A percentile compares a stretch with the other conserved stretches of the same genome.
Evolutionary conservation across 1,140 invertebrate genomes (phyloP).

Genomic region (Lerema accius): DNA sequence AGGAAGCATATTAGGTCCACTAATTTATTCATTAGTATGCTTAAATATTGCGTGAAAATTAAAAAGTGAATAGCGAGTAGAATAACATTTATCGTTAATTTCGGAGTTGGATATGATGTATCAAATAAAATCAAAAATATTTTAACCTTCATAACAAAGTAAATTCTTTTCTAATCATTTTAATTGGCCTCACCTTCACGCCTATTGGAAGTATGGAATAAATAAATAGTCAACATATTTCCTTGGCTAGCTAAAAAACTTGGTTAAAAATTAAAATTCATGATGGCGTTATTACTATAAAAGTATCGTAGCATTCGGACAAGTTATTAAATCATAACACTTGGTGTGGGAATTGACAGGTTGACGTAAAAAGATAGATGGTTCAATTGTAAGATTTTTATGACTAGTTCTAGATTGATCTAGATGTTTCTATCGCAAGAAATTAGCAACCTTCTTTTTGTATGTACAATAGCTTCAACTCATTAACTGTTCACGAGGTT

Average conservation of each 20-base stretch:
- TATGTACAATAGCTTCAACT: too few relatives aligned
- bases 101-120: too few relatives aligned
- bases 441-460: too few relatives aligned
- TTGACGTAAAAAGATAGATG: conserved; percentile 27
- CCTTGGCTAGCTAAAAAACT: conserved; percentile 14
- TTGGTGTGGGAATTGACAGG: conserved; percentile 2
- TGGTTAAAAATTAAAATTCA: conserved; percentile 26
- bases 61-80: too few relatives aligned
- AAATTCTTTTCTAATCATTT: background rate
- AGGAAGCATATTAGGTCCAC: too few relatives aligned
- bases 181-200: background rate
- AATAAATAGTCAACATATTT: conserved; percentile 11
- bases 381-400: conserved; percentile 10
- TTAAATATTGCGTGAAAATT: too few relatives aligned
- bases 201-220: conserved; percentile 3
- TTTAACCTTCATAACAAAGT: too few relatives aligned
- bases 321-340: conserved; percentile 20
- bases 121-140: too few relatives aligned
- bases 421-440: too few relatives aligned
- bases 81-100: too few relatives aligned
- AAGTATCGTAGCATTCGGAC: conserved; percentile 5
- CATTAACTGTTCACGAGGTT: too few relatives aligned
- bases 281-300: conserved; percentile 26
- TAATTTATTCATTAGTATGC: too few relatives aligned
- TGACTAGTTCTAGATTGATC: conserved; percentile 5